Evolutionary conservation across 2,113 vertebrate genomes (phyloP), one percentile per base, ranked within the genome.

Genomic region (Brevimyrus niger): DNA sequence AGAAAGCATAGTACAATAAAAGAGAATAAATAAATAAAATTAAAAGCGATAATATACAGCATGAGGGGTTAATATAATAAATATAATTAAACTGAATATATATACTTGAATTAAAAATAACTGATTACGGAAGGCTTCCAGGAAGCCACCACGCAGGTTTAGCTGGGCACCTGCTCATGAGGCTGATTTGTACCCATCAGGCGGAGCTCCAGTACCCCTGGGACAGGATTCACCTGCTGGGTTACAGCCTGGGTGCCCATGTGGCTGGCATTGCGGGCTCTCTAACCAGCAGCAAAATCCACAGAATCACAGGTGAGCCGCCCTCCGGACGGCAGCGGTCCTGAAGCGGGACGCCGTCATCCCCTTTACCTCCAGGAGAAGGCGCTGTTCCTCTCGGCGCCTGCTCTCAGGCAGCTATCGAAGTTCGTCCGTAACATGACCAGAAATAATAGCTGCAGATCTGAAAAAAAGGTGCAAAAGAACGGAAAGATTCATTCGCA

Each of bases 171-270:
- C 55, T 61, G 87, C 27, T 51, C 51, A 51, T 88, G 19, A 46
- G 42, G n/a, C n/a, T 46, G 19, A 31, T 47, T n/a, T 48, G 8
- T 42, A 17, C 47, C 11, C n/a, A 42, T 21, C 90, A 97, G 98
- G 97, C 96, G 11, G 92, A 97, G 89, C 94, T 98, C 89, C 94
- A 96, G 90, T 96, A 98, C 88, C 97, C 98, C 31, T 94, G 97
- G 93, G 96, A 97, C 53, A 97, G 95, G 13, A 91, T 99, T 83
- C 98, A 99, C 91, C 94, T 99, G 92, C 93, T 99, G 93, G 98
- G 98, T 0, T 99, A 99, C 92, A 99, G 98, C 90, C 96, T 99
- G 10, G 98, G 98, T 61, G 98, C 98, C 19, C 98, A 99, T 73
- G 97, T 96, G 84, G 98, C 98, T 23, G 98, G 98, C 0, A 92